Evolutionary conservation across 53 echinoderm and acorn worm species (phyloP), one percentile per base, ranked within the genome.

Genomic region (Glandiceps talaboti): DNA sequence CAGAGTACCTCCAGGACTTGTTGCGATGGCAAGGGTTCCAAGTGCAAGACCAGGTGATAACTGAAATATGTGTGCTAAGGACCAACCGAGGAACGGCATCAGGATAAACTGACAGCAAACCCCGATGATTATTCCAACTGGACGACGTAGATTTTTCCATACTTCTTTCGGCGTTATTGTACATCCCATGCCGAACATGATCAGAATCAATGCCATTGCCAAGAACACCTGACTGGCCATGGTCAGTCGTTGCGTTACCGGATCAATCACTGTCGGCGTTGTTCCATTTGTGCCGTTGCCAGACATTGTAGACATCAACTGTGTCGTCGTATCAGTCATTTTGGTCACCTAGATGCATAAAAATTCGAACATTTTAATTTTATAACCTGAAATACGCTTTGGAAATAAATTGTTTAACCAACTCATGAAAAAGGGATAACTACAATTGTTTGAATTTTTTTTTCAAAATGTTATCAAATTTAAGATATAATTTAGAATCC

Each of bases 1-100:
- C 29, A 87, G 81, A 28, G 83, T 83, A 28, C 92, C 92, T 45
- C 92, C 92, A 0, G 92, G 92, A 28, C 90, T 90, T 82, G 85
- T 85, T 26, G 85, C 87, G 27, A 82, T 73, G 32, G 85, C 81
- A 73, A 90, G 76, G 31, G 85, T 75, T 1, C 90, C 90, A 25
- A 92, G 45, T 32, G 92, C 92, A 14, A 74, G 85, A 6, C 80
- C 77, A 1, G 77, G 32, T n/a, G 82, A 75, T 0, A 87, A 82
- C 26, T 31, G 31, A 31, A 90, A 83, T 76, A 87, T 87, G n/a
- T 90, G 83, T 73, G 87, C 85, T 30, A 92, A 33, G 32, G 72
- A 30, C 75, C 81, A 86, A 0, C 73, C 82, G 31, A 83, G 30
- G 25, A 86, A 78, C 25, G 87, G 86, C 83, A 86, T 76, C 30